phyloP scores from a whole-genome alignment of 1,140 invertebrate species.

The Brachionus plicatilis region DNA sequence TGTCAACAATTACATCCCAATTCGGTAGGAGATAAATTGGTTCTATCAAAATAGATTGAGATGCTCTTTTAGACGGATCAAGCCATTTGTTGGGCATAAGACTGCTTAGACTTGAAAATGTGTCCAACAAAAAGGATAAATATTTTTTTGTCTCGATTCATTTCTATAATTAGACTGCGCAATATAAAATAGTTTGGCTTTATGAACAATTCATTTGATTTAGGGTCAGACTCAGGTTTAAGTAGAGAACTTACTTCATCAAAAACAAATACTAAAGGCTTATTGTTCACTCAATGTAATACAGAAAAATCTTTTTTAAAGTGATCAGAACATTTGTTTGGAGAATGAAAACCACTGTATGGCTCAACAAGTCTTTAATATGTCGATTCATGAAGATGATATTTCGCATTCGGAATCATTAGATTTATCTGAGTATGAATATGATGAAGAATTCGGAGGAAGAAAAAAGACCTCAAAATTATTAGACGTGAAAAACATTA shows the following conservation, averaged over 20 bases:
- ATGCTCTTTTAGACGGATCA: background rate
- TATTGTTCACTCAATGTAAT: background rate
- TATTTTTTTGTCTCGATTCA: background rate
- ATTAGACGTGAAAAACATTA: background rate
- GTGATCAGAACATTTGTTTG: background rate
- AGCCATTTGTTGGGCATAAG: background rate
- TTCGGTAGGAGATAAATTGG: background rate
- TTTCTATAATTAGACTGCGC: background rate
- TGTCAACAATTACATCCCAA: background rate
- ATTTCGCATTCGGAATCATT: background rate
- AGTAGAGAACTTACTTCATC: background rate
- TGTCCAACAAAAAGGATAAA: slow-evolving; percentile 1
- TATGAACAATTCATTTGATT: background rate
- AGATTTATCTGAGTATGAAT: background rate
- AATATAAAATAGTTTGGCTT: background rate
- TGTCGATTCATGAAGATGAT: background rate
- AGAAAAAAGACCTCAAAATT: background rate
- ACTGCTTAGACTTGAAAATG: background rate
- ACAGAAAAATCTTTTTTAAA: no score
- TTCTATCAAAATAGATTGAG: background rate
- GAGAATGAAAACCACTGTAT: background rate
- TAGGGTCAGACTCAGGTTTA: background rate
- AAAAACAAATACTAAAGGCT: background rate
- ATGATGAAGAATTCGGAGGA: background rate
- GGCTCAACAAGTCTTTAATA: background rate